phyloP scores from a whole-genome alignment of 2,113 vertebrate species.

The Speoplatyrhinus poulsoni region DNA sequence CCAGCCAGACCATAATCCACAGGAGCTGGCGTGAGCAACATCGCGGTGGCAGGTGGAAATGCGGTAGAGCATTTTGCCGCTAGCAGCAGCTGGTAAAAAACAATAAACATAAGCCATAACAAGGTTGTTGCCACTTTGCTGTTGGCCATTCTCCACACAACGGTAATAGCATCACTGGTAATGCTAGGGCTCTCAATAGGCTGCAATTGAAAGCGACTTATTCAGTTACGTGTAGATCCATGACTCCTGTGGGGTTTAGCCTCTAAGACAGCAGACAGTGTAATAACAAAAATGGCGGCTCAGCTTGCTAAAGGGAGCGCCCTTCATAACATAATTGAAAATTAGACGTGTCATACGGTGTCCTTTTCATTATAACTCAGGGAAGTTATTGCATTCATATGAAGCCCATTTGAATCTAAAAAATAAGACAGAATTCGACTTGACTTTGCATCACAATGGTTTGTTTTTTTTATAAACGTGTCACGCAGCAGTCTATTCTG shows the following conservation, averaged over 20 bases:
- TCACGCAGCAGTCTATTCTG: conserved; percentile 16
- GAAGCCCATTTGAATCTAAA: conserved; percentile 3
- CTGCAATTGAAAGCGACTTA: conserved; percentile 64
- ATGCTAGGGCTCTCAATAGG: conserved; percentile 45
- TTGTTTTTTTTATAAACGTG: neutral
- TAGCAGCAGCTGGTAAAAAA: conserved; percentile 38
- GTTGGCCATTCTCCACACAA: conserved; percentile 50
- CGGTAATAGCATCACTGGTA: conserved; percentile 51
- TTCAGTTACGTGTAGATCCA: conserved; percentile 57
- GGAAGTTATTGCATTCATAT: conserved; percentile 38
- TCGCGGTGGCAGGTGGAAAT: conserved; percentile 25
- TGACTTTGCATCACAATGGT: conserved; percentile 2
- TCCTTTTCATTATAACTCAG: conserved; percentile 39
- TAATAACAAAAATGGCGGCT: conserved; percentile 47
- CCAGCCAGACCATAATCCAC: conserved; percentile 29
- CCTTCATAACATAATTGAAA: conserved; percentile 48
- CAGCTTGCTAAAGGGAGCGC: conserved; percentile 42
- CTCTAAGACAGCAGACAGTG: conserved; percentile 28
- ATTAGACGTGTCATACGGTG: conserved; percentile 40
- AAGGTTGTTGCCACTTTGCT: conserved; percentile 41
- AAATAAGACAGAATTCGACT: conserved; percentile 9
- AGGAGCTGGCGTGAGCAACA: conserved; percentile 38
- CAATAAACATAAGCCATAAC: conserved; percentile 53
- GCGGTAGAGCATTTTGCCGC: conserved; percentile 40
- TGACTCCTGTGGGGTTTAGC: conserved; percentile 37